A percentile compares a stretch with the other conserved stretches of the same genome.
Evolutionary conservation across 2,113 vertebrate species (phyloP).

Genomic region (Leiothrix lutea): DNA sequence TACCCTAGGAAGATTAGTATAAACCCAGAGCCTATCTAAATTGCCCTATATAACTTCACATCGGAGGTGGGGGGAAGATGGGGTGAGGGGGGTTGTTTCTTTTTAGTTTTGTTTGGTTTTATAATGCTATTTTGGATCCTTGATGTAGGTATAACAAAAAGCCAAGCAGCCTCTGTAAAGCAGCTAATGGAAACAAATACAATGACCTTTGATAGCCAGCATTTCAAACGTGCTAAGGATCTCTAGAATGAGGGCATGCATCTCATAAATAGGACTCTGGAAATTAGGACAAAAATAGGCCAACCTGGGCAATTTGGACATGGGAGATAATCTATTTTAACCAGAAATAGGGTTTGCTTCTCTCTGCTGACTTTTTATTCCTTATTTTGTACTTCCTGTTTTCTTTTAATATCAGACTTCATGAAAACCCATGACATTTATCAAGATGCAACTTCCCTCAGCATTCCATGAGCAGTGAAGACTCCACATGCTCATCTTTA

Average conservation of each 20-base stretch:
- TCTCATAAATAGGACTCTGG: neutral
- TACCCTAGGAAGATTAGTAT: neutral
- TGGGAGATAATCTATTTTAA: neutral
- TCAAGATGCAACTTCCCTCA: neutral
- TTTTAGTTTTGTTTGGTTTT: neutral
- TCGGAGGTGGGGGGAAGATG: rapidly evolving
- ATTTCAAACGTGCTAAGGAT: neutral
- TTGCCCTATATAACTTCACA: conserved; percentile 1
- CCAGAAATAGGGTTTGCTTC: neutral
- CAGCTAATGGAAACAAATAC: neutral
- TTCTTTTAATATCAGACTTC: neutral
- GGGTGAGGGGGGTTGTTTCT: neutral
- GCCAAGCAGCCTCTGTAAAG: neutral
- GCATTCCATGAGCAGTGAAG: neutral
- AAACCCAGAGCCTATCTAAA: conserved; percentile 14
- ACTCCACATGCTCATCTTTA: neutral
- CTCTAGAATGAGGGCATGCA: neutral
- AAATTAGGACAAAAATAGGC: conserved; percentile 40
- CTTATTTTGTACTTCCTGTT: neutral
- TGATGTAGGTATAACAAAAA: neutral
- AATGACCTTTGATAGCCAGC: neutral
- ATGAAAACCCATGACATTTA: neutral
- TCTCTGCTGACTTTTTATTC: neutral
- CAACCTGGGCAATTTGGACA: neutral
- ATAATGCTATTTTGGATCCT: neutral